Base-by-base conservation (phyloP, 2,113 vertebrate species). In the Acrocephalus kingi region DNA sequence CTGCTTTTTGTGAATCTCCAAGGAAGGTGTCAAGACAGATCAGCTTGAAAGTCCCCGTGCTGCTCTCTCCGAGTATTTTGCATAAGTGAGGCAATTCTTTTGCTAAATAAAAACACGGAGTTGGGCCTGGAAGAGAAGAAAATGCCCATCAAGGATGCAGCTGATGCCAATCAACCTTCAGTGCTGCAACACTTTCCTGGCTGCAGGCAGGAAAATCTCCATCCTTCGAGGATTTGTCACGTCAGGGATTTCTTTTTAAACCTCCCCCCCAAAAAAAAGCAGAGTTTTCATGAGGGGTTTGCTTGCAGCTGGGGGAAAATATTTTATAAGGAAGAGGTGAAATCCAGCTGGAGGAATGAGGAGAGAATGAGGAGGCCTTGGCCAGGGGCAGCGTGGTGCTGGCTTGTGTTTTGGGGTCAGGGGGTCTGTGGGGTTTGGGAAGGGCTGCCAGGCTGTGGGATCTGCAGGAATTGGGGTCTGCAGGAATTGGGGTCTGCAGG, bases 1-100 rank as follows among this genome's bases (percentile, higher is more conserved):
- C 68, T 84, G 7, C 75, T 87, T 90, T 76, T 45, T 68, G 56
- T 86, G 85, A 63, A 51, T 93, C 91, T 95, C 77, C 27, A 1
- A 78, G 86, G 74, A 91, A 94, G 46, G 81, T 77, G 94, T 93
- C 89, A 87, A 78, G 89, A 73, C 76, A 27, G 21, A 89, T 91
- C 87, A 91, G 67, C 87, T 59, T 66, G 59, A 46, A 54, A 94
- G 63, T 1, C 3, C 5, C 81, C 19, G 64, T 1, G 51, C 83
- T 64, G 3, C 35, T 78, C 84, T 91, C 94, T 19, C 33, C 41
- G 2, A 12, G 80, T 61, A 0, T 52, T 95, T 84, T 91, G 93
- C 91, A 82, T 87, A 64, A 94, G 68, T 3, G 2, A 73, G 43
- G 55, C 59, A 54, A 39, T 84, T 72, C 80, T 87, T n/a, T 28